phyloP scores from a whole-genome alignment of 2,113 vertebrate genomes.

The Carollia perspicillata region DNA sequence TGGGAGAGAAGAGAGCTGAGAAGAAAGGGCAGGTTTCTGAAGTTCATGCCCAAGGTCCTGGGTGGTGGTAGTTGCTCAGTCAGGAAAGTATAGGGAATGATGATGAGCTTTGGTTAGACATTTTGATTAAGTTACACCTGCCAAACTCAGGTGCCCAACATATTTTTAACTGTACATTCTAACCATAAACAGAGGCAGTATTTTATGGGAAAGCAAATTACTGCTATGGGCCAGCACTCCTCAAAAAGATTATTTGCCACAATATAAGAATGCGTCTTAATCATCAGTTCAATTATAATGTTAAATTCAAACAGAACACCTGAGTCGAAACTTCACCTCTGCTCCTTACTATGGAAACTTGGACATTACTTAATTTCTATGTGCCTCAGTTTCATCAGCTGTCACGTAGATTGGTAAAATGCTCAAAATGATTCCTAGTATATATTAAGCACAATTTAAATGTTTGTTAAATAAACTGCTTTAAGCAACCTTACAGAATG shows the following conservation, averaged over 20 bases:
- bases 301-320: neutral
- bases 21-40: neutral
- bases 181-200: neutral
- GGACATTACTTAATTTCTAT: neutral
- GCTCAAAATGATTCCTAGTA: neutral
- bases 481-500: neutral
- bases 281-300: neutral
- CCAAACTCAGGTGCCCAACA: neutral
- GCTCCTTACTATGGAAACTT: neutral
- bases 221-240: neutral
- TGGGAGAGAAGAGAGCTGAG: rapidly evolving
- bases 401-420: neutral
- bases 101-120: neutral
- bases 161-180: neutral
- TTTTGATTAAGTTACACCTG: neutral
- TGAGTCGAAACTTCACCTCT: neutral
- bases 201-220: neutral
- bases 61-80: neutral
- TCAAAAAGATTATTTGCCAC: neutral
- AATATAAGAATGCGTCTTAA: neutral
- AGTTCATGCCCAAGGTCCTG: too few relatives aligned
- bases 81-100: neutral
- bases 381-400: neutral
- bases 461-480: neutral
- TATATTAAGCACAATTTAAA: neutral